phyloP scores from a whole-genome alignment of 2,113 vertebrate genomes.

The Oncorhynchus masou region DNA sequence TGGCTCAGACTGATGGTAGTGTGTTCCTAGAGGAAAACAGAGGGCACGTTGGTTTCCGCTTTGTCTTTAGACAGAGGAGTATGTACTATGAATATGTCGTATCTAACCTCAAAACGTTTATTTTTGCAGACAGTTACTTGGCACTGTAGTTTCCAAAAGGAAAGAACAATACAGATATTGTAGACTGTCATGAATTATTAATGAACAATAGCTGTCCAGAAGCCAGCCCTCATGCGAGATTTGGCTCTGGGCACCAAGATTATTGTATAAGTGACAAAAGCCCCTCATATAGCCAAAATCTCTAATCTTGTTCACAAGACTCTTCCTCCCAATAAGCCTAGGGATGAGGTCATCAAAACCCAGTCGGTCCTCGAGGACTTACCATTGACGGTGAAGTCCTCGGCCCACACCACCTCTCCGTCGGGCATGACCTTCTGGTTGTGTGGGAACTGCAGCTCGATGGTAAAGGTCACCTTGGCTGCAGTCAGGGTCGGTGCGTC shows the following conservation, averaged over 20 bases:
- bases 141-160: not conserved
- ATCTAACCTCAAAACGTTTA: not conserved
- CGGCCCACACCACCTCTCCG: conserved; percentile 81
- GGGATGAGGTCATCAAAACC: no score
- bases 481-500: conserved; percentile 87
- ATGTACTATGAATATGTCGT: not conserved
- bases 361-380: conserved; percentile 14
- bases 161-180: no score
- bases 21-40: conserved; percentile 71
- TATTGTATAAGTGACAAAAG: no score
- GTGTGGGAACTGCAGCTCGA: conserved; percentile 80
- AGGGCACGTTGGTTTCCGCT: not conserved
- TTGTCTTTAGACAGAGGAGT: not conserved
- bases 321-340: no score
- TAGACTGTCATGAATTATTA: no score
- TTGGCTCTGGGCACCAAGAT: no score
- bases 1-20: conserved; percentile 66
- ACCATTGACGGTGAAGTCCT: conserved; percentile 81
- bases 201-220: no score
- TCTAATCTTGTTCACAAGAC: no score
- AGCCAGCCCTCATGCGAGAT: no score
- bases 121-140: not conserved
- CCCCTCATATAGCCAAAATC: not conserved
- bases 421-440: conserved; percentile 76
- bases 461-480: conserved; percentile 84